Evolutionary conservation across 1,140 invertebrate genomes (phyloP).

Genomic region (Rhagoletis pomonella): DNA sequence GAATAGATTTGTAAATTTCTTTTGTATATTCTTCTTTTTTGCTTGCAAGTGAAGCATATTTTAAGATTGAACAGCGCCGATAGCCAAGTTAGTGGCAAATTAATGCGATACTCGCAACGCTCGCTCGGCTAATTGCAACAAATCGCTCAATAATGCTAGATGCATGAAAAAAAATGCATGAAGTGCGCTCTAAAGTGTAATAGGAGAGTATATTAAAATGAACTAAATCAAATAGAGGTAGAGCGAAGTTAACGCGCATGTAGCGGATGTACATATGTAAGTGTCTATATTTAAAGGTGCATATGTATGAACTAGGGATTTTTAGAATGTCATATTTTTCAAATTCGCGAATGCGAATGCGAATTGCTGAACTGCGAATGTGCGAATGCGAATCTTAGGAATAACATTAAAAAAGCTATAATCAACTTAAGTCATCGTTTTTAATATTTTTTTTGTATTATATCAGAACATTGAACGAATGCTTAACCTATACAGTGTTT

Average conservation of each 20-base stretch:
- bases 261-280: too few relatives aligned
- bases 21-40: neutral
- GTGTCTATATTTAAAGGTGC: too few relatives aligned
- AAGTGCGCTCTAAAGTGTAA: neutral
- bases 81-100: slow-evolving; percentile 48
- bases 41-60: neutral
- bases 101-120: slow-evolving; percentile 31
- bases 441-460: too few relatives aligned
- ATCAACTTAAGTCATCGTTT: too few relatives aligned
- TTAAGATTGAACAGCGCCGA: neutral
- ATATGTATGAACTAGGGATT: too few relatives aligned
- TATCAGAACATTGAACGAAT: too few relatives aligned
- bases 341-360: too few relatives aligned
- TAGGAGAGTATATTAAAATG: slow-evolving; percentile 2
- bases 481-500: too few relatives aligned
- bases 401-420: too few relatives aligned
- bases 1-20: neutral
- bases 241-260: neutral
- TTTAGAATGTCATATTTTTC: too few relatives aligned
- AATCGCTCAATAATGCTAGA: slow-evolving; percentile 25
- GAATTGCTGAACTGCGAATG: too few relatives aligned
- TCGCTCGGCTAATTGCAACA: slow-evolving; percentile 39
- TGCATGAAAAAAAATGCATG: neutral
- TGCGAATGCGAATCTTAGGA: too few relatives aligned
- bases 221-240: neutral